Base-by-base conservation (phyloP, 2,797 vertebrate species). In the Crax fasciolata region DNA sequence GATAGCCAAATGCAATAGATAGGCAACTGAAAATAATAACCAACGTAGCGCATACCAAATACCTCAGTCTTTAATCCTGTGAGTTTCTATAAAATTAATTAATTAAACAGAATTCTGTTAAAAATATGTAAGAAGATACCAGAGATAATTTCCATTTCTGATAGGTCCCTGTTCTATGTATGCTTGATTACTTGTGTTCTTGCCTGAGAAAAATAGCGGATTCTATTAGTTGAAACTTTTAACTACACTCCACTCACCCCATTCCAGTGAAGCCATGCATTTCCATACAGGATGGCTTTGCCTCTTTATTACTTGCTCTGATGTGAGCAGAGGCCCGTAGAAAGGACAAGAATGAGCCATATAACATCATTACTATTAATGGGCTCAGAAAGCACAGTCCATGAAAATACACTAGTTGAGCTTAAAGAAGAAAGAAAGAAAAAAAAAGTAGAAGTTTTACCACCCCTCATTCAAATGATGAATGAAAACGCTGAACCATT, bases 281-380 rank as follows among this genome's bases (percentile, higher is more conserved):
- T 95, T 84, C 77, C 24, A 14, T 79, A 57, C 41, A 28, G 71
- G 71, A 89, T 35, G 46, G 25, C 66, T 67, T 90, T 93, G 70
- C 61, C 61, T 97, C 95, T 90, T 97, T 93, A 87, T 94, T 94
- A 84, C 83, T 95, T 94, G 54, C 73, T 94, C 61, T 68, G 73
- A 86, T 76, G 75, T 52, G 94, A 91, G 91, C 94, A 97, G 83
- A 54, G 87, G 44, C 23, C 95, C 84, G 61, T 89, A 89, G 75
- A 97, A 94, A 93, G 86, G 84, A 86, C 70, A 92, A 70, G 84
- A 95, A 79, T 72, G 95, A 96, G 87, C 84, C 74, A 55, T 95
- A 78, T 80, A 96, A 93, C 58, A 89, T 94, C 94, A 82, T 95
- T 95, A 89, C 66, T 97, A 92, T 96, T 97, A 98, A 97, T 91